phyloP scores from a whole-genome alignment of 2,113 vertebrate species.

The Cnemophilus loriae region DNA sequence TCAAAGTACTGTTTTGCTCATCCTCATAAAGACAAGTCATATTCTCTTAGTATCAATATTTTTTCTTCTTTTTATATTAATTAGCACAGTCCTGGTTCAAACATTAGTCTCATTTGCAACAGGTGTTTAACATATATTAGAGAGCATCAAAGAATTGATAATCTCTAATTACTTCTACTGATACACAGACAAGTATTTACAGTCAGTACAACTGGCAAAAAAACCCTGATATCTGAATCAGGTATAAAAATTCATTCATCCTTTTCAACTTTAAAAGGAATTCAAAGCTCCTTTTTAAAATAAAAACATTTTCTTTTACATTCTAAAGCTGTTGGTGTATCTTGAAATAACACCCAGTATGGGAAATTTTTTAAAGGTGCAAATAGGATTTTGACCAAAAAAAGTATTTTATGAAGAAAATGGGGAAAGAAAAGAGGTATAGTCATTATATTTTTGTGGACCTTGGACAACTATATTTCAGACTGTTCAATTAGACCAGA shows the following conservation, averaged over 20 bases:
- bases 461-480: neutral
- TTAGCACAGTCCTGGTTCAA: neutral
- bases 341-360: neutral
- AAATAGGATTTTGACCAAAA: neutral
- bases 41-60: neutral
- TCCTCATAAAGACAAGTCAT: neutral
- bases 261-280: neutral
- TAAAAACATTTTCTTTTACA: neutral
- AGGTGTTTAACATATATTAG: neutral
- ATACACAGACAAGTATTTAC: neutral
- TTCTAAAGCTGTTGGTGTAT: neutral
- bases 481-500: neutral
- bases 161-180: neutral
- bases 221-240: fast-evolving
- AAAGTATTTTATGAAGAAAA: neutral
- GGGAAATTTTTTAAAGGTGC: neutral
- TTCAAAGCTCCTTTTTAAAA: neutral
- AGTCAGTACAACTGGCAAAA: neutral
- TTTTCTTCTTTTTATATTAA: neutral
- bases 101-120: neutral
- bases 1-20: neutral
- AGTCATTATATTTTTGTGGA: neutral
- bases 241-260: neutral
- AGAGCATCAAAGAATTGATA: neutral
- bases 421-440: neutral